phyloP scores from a whole-genome alignment of 2,888 invertebrate genomes.

The Drosophila monieri region DNA sequence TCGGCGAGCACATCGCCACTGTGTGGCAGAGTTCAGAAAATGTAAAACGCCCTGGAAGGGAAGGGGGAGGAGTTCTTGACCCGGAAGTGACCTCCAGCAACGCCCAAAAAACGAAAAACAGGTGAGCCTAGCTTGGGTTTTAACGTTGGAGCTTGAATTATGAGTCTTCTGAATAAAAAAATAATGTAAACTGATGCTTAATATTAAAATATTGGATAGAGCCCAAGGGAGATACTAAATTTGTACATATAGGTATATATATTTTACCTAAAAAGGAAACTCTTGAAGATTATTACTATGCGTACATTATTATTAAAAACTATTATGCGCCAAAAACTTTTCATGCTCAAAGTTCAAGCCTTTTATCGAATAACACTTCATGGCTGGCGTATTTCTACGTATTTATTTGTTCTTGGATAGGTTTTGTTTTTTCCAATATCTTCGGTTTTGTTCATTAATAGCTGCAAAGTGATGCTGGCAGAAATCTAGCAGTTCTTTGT shows the following conservation, averaged over 20 bases:
- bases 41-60: slow-evolving; percentile 23
- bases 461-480: slow-evolving; percentile 67
- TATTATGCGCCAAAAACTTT: not conserved
- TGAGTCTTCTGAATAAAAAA: slow-evolving; percentile 5
- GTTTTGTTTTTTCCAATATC: slow-evolving; percentile 34
- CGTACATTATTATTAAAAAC: slow-evolving; percentile 6
- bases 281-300: not conserved
- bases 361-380: slow-evolving; percentile 34
- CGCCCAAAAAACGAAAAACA: slow-evolving; percentile 21
- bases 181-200: not conserved
- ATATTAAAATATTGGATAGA: slow-evolving; percentile 21
- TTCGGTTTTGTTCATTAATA: slow-evolving; percentile 56
- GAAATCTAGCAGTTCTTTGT: slow-evolving; percentile 51
- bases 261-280: too few relatives aligned
- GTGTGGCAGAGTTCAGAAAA: slow-evolving; percentile 41
- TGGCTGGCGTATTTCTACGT: slow-evolving; percentile 20
- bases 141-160: not conserved
- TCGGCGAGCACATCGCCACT: slow-evolving; percentile 7
- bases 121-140: not conserved
- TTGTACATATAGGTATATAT: not conserved
- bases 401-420: slow-evolving; percentile 36
- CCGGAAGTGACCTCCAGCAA: slow-evolving; percentile 36
- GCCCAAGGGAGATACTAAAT: not conserved
- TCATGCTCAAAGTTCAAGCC: slow-evolving; percentile 31
- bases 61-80: slow-evolving; percentile 33